phyloP scores from a whole-genome alignment of 2,888 invertebrate genomes.

The Epirrhoe tristata region DNA sequence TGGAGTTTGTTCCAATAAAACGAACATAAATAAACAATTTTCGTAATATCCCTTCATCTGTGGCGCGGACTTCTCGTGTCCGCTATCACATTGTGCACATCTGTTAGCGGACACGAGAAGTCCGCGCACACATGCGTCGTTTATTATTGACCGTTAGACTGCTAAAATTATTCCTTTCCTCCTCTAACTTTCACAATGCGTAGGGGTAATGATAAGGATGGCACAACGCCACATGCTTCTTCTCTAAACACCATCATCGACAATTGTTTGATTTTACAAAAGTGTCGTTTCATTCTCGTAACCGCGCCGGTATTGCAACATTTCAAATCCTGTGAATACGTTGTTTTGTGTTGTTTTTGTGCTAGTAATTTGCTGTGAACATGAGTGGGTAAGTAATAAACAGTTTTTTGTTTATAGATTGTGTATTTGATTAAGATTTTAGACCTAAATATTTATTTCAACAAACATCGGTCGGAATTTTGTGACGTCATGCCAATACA shows the following conservation, averaged over 20 bases:
- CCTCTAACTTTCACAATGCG: slow-evolving; percentile 15
- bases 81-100: slow-evolving; percentile 10
- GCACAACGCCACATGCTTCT: slow-evolving; percentile 4
- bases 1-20: too few relatives aligned
- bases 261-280: slow-evolving; percentile 14
- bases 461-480: slow-evolving; percentile 13
- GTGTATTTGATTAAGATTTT: slow-evolving; percentile 16
- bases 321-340: slow-evolving; percentile 11
- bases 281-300: slow-evolving; percentile 12
- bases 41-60: slow-evolving; percentile 1
- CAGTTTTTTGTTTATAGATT: slow-evolving; percentile 15
- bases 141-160: slow-evolving; percentile 7
- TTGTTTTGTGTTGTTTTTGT: slow-evolving; percentile 18
- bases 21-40: too few relatives aligned
- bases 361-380: slow-evolving; percentile 13
- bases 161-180: slow-evolving; percentile 14
- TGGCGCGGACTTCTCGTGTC: slow-evolving; percentile 4
- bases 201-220: slow-evolving; percentile 14
- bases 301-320: slow-evolving; percentile 12
- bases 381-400: slow-evolving; percentile 19
- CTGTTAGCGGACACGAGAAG: slow-evolving; percentile 5
- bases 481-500: slow-evolving; percentile 13
- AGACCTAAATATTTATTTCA: slow-evolving; percentile 14
- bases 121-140: slow-evolving; percentile 13
- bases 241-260: slow-evolving; percentile 11